Conservation (phyloP, 2,113 vertebrate genomes). For the Nanger granti region DNA sequence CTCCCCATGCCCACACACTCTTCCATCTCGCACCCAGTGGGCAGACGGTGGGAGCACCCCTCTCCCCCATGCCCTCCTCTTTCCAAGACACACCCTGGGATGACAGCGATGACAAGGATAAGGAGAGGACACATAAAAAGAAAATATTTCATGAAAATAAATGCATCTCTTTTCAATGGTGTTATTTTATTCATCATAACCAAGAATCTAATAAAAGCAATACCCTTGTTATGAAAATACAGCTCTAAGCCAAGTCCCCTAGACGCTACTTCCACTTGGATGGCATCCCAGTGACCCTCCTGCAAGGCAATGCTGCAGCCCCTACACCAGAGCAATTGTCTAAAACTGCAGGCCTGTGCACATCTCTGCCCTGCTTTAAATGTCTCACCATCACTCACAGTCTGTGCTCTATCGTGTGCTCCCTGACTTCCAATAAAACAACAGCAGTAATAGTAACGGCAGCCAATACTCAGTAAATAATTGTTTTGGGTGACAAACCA, state of each 20-base stretch:
- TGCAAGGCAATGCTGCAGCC: background rate
- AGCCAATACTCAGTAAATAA: too few relatives aligned
- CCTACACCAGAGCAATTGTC: background rate
- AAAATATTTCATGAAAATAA: background rate
- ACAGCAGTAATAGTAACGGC: background rate
- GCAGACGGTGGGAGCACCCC: rapidly evolving
- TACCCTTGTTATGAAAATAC: background rate
- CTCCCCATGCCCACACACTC: rapidly evolving
- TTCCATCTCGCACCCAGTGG: background rate
- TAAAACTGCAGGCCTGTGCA: background rate
- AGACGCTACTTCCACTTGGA: background rate
- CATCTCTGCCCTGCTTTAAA: background rate
- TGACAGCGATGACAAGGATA: background rate
- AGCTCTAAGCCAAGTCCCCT: background rate
- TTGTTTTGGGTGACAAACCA: background rate
- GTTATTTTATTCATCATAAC: background rate
- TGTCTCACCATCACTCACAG: rapidly evolving
- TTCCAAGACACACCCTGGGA: background rate
- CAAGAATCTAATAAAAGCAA: background rate
- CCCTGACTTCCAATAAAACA: background rate
- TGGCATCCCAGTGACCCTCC: background rate
- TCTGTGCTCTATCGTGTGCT: rapidly evolving
- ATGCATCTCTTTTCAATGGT: background rate
- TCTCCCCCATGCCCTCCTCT: background rate
- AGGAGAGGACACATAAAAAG: background rate